Conservation (phyloP, 2,797 vertebrate genomes). For the Galago senegalensis region DNA sequence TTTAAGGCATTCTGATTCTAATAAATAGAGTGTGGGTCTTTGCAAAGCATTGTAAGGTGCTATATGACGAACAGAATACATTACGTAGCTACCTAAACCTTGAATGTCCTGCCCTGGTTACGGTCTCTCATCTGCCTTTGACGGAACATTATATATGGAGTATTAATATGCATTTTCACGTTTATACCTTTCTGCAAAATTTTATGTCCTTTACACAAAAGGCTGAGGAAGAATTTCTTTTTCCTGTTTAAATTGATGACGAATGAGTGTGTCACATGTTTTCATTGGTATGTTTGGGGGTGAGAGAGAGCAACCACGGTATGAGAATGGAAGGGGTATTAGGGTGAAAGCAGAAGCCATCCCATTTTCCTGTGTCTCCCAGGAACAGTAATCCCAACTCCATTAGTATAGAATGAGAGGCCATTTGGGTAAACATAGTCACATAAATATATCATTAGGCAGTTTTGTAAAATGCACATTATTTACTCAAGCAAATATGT, state of each 20-base stretch:
- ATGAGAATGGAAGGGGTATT: constrained; percentile 53
- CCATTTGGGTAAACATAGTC: constrained; percentile 81
- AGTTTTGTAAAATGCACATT: constrained; percentile 83
- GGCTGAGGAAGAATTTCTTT: constrained; percentile 52
- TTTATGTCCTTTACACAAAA: constrained; percentile 55
- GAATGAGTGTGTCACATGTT: constrained; percentile 70
- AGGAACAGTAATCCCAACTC: constrained; percentile 74
- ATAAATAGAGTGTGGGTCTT: not conserved
- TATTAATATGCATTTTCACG: constrained; percentile 67
- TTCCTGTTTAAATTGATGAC: constrained; percentile 58
- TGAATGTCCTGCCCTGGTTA: constrained; percentile 55
- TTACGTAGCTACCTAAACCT: constrained; percentile 65
- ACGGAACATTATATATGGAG: constrained; percentile 51
- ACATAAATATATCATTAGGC: constrained; percentile 81
- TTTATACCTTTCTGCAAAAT: constrained; percentile 58
- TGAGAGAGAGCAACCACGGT: constrained; percentile 33
- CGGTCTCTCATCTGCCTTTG: constrained; percentile 71
- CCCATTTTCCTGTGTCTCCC: constrained; percentile 64
- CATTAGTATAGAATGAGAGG: constrained; percentile 83
- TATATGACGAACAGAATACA: constrained; percentile 69
- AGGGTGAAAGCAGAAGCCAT: constrained; percentile 56
- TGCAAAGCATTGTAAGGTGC: constrained; percentile 1
- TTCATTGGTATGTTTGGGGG: constrained; percentile 53
- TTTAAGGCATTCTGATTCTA: constrained; percentile 34
- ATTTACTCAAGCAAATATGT: constrained; percentile 83